These are phyloP conservation scores for Parambassis ranga DNA, from an alignment of 2,797 vertebrate genomes.

Conservation along the genomic window DNA sequence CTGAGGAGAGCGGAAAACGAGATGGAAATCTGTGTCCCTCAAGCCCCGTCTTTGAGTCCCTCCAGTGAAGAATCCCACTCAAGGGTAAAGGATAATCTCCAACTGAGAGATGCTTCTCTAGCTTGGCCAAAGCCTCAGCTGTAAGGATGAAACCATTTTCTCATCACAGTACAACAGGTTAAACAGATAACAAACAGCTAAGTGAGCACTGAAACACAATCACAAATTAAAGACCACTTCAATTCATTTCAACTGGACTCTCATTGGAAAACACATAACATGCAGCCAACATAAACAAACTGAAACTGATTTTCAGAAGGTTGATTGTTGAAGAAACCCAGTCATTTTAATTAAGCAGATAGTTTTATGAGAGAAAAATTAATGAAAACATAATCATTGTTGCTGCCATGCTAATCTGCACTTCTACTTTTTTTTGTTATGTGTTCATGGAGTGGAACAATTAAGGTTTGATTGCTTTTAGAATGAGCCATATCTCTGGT, in stretches of 20 bases:
- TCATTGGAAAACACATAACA: not conserved
- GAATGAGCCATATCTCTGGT: constrained; percentile 77
- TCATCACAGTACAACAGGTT: constrained; percentile 62
- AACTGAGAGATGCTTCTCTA: constrained; percentile 56
- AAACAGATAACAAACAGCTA: constrained; percentile 54
- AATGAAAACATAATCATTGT: constrained; percentile 80
- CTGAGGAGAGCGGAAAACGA: constrained; percentile 50
- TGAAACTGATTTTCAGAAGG: not conserved
- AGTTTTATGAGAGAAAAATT: constrained; percentile 79
- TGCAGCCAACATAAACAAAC: constrained; percentile 15
- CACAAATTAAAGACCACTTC: constrained; percentile 20
- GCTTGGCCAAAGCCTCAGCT: constrained; percentile 61
- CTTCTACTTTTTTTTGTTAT: constrained; percentile 63
- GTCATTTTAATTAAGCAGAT: constrained; percentile 79
- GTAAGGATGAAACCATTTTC: constrained; percentile 38
- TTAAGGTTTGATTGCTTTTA: constrained; percentile 83
- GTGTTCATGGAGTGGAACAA: constrained; percentile 81
- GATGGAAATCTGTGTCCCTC: constrained; percentile 72
- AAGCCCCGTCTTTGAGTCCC: constrained; percentile 65
- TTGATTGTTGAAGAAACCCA: constrained; percentile 57
- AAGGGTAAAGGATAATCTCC: constrained; percentile 76
- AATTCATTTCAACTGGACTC: constrained; percentile 2
- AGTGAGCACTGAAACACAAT: constrained; percentile 1
- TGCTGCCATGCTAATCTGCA: constrained; percentile 73
- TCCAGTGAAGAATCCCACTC: constrained; percentile 69